These are phyloP conservation scores for Rousettus madagascariensis DNA, from an alignment of 2,797 vertebrate genomes.

Conservation along the genomic window DNA sequence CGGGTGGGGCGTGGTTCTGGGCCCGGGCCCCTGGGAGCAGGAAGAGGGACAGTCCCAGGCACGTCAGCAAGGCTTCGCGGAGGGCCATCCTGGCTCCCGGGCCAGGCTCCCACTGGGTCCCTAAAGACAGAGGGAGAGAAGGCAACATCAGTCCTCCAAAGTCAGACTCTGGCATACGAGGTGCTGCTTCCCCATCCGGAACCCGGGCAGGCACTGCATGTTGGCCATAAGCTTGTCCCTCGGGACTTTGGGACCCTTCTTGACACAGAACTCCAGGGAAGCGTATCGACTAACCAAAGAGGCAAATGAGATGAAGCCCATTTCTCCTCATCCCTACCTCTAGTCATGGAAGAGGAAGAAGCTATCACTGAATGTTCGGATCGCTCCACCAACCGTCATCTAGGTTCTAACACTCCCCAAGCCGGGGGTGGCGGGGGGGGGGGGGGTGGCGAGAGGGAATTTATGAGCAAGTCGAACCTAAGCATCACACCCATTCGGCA, in stretches of 20 bases:
- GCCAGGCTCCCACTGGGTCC: constrained; percentile 43
- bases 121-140: not conserved
- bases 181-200: not conserved
- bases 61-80: not conserved
- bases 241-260: not conserved
- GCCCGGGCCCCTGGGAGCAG: constrained; percentile 57
- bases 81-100: constrained; percentile 71
- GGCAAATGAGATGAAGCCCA: not conserved
- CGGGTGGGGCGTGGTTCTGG: constrained; percentile 76
- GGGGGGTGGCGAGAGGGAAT: rapidly evolving
- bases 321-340: not conserved
- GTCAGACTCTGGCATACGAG: not conserved
- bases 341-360: not conserved
- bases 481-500: not conserved
- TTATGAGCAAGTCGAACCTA: not conserved
- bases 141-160: not conserved
- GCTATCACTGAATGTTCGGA: not conserved
- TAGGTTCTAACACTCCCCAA: not conserved
- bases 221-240: rapidly evolving
- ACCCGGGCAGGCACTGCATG: rapidly evolving
- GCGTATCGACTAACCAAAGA: not conserved
- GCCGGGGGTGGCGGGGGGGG: rapidly evolving
- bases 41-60: constrained; percentile 68
- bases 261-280: not conserved
- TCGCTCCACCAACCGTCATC: not conserved